These are phyloP conservation scores for Catocala fraxini DNA, from an alignment of 2,888 invertebrate genomes.

Conservation along the genomic window DNA sequence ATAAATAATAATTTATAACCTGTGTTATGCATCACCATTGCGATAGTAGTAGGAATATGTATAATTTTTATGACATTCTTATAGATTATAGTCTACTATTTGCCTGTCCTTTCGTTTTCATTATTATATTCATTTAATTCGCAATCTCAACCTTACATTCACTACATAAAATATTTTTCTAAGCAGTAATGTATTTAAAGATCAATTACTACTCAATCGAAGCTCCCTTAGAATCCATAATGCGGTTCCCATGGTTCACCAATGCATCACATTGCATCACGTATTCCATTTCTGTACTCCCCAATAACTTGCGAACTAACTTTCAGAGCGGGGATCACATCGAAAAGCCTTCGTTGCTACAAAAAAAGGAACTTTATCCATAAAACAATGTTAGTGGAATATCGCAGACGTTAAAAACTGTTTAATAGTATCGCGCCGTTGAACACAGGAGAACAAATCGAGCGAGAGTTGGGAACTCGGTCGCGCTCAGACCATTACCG, in stretches of 20 bases:
- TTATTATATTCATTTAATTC: too few relatives aligned
- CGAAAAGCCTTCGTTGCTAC: conserved; percentile 18
- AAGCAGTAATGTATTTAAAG: too few relatives aligned
- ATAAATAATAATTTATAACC: too few relatives aligned
- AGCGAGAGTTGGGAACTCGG: conserved; percentile 37
- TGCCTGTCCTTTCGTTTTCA: too few relatives aligned
- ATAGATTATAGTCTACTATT: too few relatives aligned
- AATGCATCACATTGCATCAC: conserved; percentile 32
- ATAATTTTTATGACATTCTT: too few relatives aligned
- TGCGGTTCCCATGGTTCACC: neutral
- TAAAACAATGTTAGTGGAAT: conserved; percentile 40
- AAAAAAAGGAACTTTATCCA: conserved; percentile 37
- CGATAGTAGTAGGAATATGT: too few relatives aligned
- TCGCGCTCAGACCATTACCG: conserved; percentile 45
- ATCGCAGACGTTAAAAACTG: conserved; percentile 46
- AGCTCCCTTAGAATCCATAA: neutral
- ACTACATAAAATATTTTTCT: too few relatives aligned
- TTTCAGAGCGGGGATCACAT: conserved; percentile 17
- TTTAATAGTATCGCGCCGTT: conserved; percentile 48
- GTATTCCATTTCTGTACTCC: conserved; percentile 11
- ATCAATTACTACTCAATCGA: neutral
- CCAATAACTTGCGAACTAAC: conserved; percentile 29
- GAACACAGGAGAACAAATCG: conserved; percentile 44
- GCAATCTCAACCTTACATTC: too few relatives aligned
- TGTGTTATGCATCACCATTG: too few relatives aligned